Evolutionary conservation across 2,113 vertebrate species (phyloP), one percentile per base, ranked within the genome.

Genomic region (Trichomycterus rosablanca): DNA sequence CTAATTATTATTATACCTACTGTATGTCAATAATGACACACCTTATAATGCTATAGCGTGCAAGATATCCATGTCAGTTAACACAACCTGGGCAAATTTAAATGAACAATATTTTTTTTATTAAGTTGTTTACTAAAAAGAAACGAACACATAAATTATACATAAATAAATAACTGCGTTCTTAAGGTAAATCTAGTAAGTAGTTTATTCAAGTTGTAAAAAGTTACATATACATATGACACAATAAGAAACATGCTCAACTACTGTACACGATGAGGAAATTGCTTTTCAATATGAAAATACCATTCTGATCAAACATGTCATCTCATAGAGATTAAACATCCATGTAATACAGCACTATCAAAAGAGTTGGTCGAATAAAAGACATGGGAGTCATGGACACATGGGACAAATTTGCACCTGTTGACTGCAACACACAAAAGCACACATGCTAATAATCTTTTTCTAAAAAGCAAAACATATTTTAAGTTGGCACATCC

Each of bases 211-310:
- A 55, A 73, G 49, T 42, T 65, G 30, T 46, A 51, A 69, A 70
- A 66, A 35, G 37, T 23, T 26, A 67, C 58, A 61, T 56, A 58
- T 26, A 51, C 66, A 66, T 58, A 54, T 49, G 58, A 74, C 67
- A 59, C 68, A 63, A 64, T 51, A 58, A 55, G 45, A 61, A 67
- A 74, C 72, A 74, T 74, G 72, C 72, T 67, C 54, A 46, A 46
- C 63, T 63, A 67, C 63, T 74, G 56, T 74, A 67, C 67, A 70
- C 50, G 34, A 58, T 51, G 68, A 56, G n/a, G 43, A 46, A 40
- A 59, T 39, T 49, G 57, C 68, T 74, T 74, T 74, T 64, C 72
- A 74, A 74, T 74, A 64, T 74, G 72, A 74, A 74, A 74, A 74
- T 52, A 48, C 44, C 48, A 62, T 70, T 62, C 34, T 58, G 58